phyloP scores from a whole-genome alignment of 37 sponge, comb jelly and placozoan genomes.

The Cladorhizidae sp. region DNA sequence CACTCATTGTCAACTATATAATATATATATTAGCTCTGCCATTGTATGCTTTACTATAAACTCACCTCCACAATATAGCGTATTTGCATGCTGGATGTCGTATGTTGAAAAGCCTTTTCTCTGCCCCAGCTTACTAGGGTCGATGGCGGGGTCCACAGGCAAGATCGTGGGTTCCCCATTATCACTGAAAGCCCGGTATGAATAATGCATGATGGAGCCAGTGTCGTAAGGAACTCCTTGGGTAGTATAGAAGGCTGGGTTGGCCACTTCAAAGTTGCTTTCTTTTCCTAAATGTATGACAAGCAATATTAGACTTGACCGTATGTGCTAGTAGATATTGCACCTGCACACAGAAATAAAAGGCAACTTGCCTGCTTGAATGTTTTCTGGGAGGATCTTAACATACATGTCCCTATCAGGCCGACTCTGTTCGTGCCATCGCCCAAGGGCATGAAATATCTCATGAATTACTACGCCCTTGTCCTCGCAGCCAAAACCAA shows the following conservation, averaged over 20 bases:
- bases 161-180: neutral
- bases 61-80: constrained; percentile 53
- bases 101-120: constrained; percentile 5
- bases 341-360: too few species aligned
- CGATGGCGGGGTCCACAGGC: neutral
- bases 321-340: too few species aligned
- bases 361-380: constrained; percentile 47
- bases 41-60: too few species aligned
- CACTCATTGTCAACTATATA: too few species aligned
- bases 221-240: neutral
- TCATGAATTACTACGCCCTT: constrained; percentile 78
- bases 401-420: constrained; percentile 79
- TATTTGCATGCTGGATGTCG: constrained; percentile 64
- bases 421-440: constrained; percentile 89
- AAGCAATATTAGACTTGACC: too few species aligned
- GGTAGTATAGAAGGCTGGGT: too few species aligned
- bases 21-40: too few species aligned
- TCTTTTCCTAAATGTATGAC: too few species aligned
- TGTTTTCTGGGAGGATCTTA: constrained; percentile 41
- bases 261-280: too few species aligned
- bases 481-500: constrained; percentile 78
- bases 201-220: neutral
- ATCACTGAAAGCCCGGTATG: neutral
- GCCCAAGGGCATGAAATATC: constrained; percentile 39
- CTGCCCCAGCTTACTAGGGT: neutral